A percentile compares a stretch with the other conserved stretches of the same genome.
phyloP scores from a whole-genome alignment of 2,888 invertebrate genomes.

The Drosophila robusta region DNA sequence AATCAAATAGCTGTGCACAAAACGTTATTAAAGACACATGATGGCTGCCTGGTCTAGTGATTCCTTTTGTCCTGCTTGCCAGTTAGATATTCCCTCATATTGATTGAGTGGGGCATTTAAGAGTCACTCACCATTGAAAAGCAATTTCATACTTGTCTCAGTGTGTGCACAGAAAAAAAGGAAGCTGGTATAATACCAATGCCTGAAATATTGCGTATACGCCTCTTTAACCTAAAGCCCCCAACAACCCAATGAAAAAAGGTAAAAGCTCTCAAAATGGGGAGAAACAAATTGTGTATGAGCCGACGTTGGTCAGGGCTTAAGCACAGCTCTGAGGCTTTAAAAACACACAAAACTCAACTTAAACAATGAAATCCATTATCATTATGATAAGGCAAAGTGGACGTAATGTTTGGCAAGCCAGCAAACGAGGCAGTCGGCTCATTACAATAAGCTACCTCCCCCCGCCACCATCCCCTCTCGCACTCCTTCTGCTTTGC shows the following conservation, averaged over 20 bases:
- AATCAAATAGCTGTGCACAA: conserved; percentile 29
- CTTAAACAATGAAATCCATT: conserved; percentile 50
- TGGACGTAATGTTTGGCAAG: conserved; percentile 35
- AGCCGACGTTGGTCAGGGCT: not conserved
- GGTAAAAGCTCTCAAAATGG: conserved; percentile 15
- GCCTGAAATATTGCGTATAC: conserved; percentile 37
- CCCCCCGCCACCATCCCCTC: not conserved
- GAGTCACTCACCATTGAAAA: conserved; percentile 40
- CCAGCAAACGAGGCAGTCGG: conserved; percentile 3
- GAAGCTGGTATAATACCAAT: conserved; percentile 9
- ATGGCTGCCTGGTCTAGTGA: conserved; percentile 11
- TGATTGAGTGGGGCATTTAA: conserved; percentile 47
- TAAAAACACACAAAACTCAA: conserved; percentile 32
- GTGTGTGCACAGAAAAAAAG: conserved; percentile 2
- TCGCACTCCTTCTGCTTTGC: not conserved
- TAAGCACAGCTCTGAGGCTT: conserved; percentile 14
- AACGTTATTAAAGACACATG: conserved; percentile 26
- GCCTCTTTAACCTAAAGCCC: conserved; percentile 16
- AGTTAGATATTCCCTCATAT: conserved; percentile 25
- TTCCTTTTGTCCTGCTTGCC: conserved; percentile 23
- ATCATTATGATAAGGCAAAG: conserved; percentile 45
- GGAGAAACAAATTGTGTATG: conserved; percentile 13
- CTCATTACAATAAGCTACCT: conserved; percentile 25
- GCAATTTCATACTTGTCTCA: conserved; percentile 39
- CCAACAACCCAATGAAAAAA: not conserved